Base-by-base conservation (phyloP, 2,797 vertebrate genomes). In the Ataeniobius toweri region DNA sequence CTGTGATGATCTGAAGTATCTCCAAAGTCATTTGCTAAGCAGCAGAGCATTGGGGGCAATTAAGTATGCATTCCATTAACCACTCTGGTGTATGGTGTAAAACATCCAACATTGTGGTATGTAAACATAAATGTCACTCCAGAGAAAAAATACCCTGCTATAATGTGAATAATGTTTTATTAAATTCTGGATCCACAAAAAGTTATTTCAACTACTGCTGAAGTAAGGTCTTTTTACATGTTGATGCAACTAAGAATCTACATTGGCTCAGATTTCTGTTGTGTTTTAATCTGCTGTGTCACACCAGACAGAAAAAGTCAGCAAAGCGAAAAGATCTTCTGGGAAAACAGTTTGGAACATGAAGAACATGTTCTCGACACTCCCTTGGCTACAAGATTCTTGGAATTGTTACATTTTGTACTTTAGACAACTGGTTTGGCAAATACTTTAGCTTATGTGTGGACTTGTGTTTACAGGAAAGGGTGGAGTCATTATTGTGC, bases 141-240 rank as follows among this genome's bases (percentile, higher is more conserved):
- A 67, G 20, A 80, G 70, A 24, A 18, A 20, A 82, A 39, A 41
- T 31, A 63, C 26, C 72, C 81, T 77, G 58, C 44, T 74, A 6
- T 67, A 89, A 91, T 88, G 85, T 90, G 84, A 92, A 83, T 20
- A 90, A 77, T 26, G 65, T 58, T 26, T 76, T 0, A 85, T 72
- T 82, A 83, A 86, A 82, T 41, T 41, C 55, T 63, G 59, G 46
- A 13, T 36, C 31, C n/a, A 31, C 36, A 26, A 31, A 50, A 70
- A 18, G 0, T 2, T 12, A 73, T 56, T 73, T 9, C 10, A 13
- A n/a, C 18, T 12, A 51, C 39, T 73, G 50, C 18, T 70, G 22
- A 73, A 24, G 20, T 44, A 20, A 65, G 48, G 76, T 75, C 1
- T 55, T 71, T 71, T 3, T 6, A 39, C 16, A 69, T 22, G 48